A percentile compares a stretch with the other conserved stretches of the same genome.
Evolutionary conservation across 37 sponge, comb jelly and placozoan genomes (phyloP).

Genomic region (Trichoplax adhaerens): DNA sequence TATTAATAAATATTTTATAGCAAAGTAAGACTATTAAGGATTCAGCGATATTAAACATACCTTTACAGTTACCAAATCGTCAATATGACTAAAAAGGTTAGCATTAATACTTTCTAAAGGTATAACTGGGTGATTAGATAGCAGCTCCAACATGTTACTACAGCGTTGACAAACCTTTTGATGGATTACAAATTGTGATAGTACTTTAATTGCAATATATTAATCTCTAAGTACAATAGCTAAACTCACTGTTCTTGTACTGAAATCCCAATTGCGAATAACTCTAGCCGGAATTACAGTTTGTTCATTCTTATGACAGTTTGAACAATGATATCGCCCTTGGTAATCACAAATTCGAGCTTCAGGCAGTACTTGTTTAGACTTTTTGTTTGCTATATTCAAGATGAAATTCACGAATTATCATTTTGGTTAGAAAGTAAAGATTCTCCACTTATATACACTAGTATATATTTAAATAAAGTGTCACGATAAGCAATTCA

Average conservation of each 20-base stretch:
- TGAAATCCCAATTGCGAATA: slow-evolving; percentile 98
- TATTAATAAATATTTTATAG: too few relatives aligned
- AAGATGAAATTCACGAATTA: neutral
- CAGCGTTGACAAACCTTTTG: too few relatives aligned
- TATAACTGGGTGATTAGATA: too few relatives aligned
- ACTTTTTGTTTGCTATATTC: neutral
- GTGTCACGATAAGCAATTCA: neutral
- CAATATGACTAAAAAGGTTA: too few relatives aligned
- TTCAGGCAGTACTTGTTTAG: slow-evolving; percentile 7
- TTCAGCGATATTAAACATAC: too few relatives aligned
- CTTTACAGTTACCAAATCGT: too few relatives aligned
- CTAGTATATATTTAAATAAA: neutral
- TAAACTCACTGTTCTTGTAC: neutral
- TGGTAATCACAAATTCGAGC: slow-evolving; percentile 78
- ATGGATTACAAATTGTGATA: too few relatives aligned
- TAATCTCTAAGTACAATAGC: too few relatives aligned
- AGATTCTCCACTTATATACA: neutral
- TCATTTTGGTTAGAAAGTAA: neutral
- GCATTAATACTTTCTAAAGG: too few relatives aligned
- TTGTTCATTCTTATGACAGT: slow-evolving; percentile 60
- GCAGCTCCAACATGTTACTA: too few relatives aligned
- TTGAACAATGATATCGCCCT: slow-evolving; percentile 65
- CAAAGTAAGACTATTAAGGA: too few relatives aligned
- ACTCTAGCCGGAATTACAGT: slow-evolving; percentile 76
- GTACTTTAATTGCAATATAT: too few relatives aligned